Percentiles rank a stretch among this genome's conserved stretches.
These are phyloP conservation scores for Formicarius rufipectus DNA, from an alignment of 2,113 vertebrate genomes.

Conservation along the genomic window DNA sequence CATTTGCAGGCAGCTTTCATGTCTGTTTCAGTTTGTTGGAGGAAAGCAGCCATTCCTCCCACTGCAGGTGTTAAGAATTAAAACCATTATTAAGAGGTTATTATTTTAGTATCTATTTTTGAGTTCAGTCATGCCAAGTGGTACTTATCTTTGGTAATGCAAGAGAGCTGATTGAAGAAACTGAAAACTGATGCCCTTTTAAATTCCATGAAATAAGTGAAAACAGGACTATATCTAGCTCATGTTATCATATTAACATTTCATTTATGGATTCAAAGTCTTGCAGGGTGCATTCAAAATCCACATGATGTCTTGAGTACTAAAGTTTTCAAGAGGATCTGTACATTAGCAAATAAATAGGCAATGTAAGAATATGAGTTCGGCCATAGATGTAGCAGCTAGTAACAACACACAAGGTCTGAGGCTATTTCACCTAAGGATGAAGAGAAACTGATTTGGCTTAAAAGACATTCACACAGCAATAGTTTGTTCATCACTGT, in stretches of 20 bases:
- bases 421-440: not conserved
- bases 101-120: constrained; percentile 67
- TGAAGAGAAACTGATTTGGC: not conserved
- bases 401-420: not conserved
- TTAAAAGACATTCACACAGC: not conserved
- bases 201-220: constrained; percentile 57
- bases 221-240: constrained; percentile 47
- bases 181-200: constrained; percentile 49
- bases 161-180: constrained; percentile 65
- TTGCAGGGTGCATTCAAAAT: constrained; percentile 64
- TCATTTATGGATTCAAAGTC: constrained; percentile 60
- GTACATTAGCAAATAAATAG: constrained; percentile 69
- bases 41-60: constrained; percentile 4
- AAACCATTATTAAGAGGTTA: constrained; percentile 52
- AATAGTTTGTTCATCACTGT: not conserved
- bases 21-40: not conserved
- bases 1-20: not conserved
- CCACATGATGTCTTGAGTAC: constrained; percentile 63
- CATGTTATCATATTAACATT: constrained; percentile 55
- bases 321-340: constrained; percentile 71
- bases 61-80: constrained; percentile 34
- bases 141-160: constrained; percentile 71
- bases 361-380: constrained; percentile 50
- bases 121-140: constrained; percentile 58
- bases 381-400: not conserved